Percentiles rank a stretch among this genome's conserved stretches.
Evolutionary conservation across 2,113 vertebrate genomes (phyloP).

Genomic region (Odontophorus gujanensis): DNA sequence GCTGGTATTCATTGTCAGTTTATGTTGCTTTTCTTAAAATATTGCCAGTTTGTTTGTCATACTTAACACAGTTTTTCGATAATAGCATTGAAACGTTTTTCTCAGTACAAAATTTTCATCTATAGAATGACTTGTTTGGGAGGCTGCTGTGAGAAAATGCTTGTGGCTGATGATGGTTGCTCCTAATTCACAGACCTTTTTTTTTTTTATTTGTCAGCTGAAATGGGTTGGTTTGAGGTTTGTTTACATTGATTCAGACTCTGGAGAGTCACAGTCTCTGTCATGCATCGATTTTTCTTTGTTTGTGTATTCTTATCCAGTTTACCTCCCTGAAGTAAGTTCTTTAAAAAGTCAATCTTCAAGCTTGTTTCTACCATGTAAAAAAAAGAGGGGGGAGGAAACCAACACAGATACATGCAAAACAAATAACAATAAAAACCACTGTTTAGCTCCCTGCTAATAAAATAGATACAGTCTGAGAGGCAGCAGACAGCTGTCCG

Average conservation of each 20-base stretch:
- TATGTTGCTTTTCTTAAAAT: background rate
- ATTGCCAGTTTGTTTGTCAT: background rate
- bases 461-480: background rate
- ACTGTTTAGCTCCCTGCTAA: background rate
- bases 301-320: background rate
- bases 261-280: background rate
- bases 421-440: background rate
- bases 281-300: background rate
- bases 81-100: background rate
- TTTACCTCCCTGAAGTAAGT: background rate
- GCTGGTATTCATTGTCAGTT: background rate
- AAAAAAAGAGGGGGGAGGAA: background rate
- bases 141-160: background rate
- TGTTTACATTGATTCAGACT: constrained; percentile 7
- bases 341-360: background rate
- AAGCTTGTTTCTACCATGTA: background rate
- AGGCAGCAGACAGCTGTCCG: background rate
- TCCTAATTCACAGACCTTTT: background rate
- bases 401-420: background rate
- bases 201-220: background rate
- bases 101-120: background rate
- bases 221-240: background rate
- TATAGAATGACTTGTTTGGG: background rate
- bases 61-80: background rate
- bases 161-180: background rate